Conservation (phyloP, 2,888 invertebrate genomes). For the Xylota sylvarum region DNA sequence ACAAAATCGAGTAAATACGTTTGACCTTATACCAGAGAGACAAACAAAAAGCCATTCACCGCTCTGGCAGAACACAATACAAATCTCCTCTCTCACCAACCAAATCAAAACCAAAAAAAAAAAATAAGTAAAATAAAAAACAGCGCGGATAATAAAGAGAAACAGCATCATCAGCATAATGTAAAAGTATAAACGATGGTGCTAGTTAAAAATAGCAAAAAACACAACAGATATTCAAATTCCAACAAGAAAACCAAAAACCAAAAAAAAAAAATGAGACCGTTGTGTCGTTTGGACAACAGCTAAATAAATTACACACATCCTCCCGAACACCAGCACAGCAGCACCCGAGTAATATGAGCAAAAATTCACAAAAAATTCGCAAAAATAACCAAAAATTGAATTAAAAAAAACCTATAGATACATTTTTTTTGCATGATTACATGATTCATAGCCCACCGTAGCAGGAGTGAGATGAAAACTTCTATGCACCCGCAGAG, state of each 20-base stretch:
- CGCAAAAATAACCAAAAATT: not conserved
- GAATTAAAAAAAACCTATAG: not conserved
- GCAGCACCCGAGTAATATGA: not conserved
- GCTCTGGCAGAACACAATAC: not conserved
- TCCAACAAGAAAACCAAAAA: not conserved
- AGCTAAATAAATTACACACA: conserved; percentile 34
- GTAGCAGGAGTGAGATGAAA: not conserved
- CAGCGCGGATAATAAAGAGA: conserved; percentile 5
- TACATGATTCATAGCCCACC: conserved; percentile 3
- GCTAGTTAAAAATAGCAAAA: conserved; percentile 39
- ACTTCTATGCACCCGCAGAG: conserved; percentile 1
- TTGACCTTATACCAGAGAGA: conserved; percentile 29
- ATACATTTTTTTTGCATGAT: not conserved
- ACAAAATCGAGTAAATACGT: conserved; percentile 10
- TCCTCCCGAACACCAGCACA: conserved; percentile 11
- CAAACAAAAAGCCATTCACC: conserved; percentile 31
- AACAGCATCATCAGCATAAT: conserved; percentile 42
- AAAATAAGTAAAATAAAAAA: not conserved
- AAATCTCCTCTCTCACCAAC: not conserved
- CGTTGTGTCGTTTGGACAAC: conserved; percentile 22
- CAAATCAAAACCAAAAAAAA: not conserved
- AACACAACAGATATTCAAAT: conserved; percentile 13
- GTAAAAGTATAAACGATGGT: conserved; percentile 22
- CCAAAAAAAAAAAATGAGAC: not conserved
- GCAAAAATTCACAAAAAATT: not conserved